Base-by-base conservation (phyloP, 2,113 vertebrate genomes). In the Syrrhaptes paradoxus region DNA sequence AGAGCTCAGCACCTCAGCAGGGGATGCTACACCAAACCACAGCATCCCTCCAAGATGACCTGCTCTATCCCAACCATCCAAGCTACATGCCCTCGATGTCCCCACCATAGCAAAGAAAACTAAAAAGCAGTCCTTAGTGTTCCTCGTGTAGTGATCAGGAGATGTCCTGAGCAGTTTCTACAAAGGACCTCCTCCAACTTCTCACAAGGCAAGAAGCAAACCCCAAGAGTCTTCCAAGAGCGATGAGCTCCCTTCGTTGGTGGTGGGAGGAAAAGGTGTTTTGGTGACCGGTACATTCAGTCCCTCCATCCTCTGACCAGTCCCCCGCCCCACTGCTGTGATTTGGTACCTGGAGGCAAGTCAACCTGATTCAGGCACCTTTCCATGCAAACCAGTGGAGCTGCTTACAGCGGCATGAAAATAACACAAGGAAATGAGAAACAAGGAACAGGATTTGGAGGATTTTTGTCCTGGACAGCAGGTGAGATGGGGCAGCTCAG, bases 11-110 rank as follows among this genome's bases (percentile, higher is more conserved):
- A 1, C 10, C 29, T 19, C 3, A 2, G 21, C 26, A 21, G 45
- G 49, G 17, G 15, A 20, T 24, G 43, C 4, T 11, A 45, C 43
- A 36, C 34, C 11, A 2, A 61, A 48, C 11, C 1, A 4, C 17
- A 24, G 8, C 38, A 15, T 28, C 38, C 77, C 77, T 18, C 51
- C 10, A 5, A 32, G 17, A 7, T 66, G 25, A 4, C 29, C 18
- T 85, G 65, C 54, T 67, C 21, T 57, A 29, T 21, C 43, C 26
- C 4, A 0, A 18, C 19, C 6, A 2, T 4, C 9, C n/a, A 45
- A 52, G 43, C 16, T 43, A 32, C 51, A 22, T 2, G 15, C 7
- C 49, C 16, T 41, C 4, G 0, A 3, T 18, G 17, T 34, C 49
- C n/a, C 18, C 29, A 51, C 43, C 31, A 2, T 2, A 18, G 68